Percentiles rank a stretch among this genome's conserved stretches.
Conservation (phyloP, 2,888 invertebrate genomes). For the Parasteatoda lunata region DNA sequence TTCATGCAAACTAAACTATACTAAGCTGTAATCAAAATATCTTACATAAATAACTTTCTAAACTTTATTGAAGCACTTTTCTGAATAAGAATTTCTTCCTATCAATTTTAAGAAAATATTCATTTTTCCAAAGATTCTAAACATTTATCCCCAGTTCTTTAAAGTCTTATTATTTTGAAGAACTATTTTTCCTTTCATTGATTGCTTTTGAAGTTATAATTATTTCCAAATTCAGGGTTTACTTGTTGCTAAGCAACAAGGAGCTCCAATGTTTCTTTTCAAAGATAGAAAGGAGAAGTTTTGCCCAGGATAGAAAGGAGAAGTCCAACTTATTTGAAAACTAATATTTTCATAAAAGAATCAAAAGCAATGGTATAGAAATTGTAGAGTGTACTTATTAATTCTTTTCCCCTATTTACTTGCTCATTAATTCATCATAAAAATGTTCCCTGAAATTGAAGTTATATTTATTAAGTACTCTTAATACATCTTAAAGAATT, state of each 20-base stretch:
- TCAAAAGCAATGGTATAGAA: neutral
- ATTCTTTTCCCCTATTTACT: too few species aligned
- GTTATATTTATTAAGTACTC: too few species aligned
- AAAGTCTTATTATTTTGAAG: conserved; percentile 9
- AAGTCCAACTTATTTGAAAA: neutral
- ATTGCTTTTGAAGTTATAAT: conserved; percentile 1
- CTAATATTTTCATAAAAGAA: conserved; percentile 4
- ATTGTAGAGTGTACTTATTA: too few species aligned
- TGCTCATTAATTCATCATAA: too few species aligned
- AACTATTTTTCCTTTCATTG: conserved; percentile 4
- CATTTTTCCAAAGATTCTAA: neutral
- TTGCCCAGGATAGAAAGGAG: neutral
- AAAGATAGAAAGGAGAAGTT: neutral
- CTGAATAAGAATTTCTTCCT: neutral
- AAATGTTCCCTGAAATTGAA: too few species aligned
- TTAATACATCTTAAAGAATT: too few species aligned
- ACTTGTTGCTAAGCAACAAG: conserved; percentile 16
- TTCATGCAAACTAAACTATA: too few species aligned
- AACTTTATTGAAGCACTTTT: neutral
- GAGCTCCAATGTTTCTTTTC: neutral
- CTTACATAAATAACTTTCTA: neutral
- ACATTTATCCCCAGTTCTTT: neutral
- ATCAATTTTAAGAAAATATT: neutral
- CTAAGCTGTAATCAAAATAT: too few species aligned
- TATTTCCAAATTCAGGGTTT: neutral